phyloP scores from a whole-genome alignment of 2,888 invertebrate genomes.

The Eledona agricola region DNA sequence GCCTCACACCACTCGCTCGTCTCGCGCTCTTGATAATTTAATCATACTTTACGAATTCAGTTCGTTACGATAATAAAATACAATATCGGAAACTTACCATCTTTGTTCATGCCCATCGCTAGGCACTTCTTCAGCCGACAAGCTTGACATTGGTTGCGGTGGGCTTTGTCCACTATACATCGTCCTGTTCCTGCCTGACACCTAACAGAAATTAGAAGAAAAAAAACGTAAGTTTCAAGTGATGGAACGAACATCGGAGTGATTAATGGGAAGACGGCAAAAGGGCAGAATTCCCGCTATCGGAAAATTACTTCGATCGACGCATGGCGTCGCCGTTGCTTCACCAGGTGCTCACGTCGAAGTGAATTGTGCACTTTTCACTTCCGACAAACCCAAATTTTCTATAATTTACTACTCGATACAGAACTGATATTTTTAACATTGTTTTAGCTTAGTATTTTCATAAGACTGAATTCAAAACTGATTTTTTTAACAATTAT shows the following conservation, averaged over 20 bases:
- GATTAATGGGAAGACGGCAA: constrained; percentile 7
- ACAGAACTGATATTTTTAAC: no score
- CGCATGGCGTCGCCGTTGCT: constrained; percentile 2
- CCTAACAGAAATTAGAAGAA: constrained; percentile 66
- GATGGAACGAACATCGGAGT: background rate
- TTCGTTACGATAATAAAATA: constrained; percentile 17
- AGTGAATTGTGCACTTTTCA: no score
- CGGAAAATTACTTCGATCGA: constrained; percentile 19
- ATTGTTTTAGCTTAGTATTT: no score
- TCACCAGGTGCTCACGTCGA: no score
- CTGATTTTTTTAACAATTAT: no score
- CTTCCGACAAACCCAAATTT: no score
- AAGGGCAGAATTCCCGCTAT: constrained; percentile 16
- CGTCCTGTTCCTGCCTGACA: constrained; percentile 99
- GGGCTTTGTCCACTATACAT: constrained; percentile 98
- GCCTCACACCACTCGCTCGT: constrained; percentile 41
- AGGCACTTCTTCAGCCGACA: constrained; percentile 98
- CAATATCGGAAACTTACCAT: constrained; percentile 77
- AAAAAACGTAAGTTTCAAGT: constrained; percentile 11
- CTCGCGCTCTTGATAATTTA: constrained; percentile 46
- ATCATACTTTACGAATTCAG: constrained; percentile 47
- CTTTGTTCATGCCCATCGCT: constrained; percentile 99
- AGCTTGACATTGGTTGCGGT: constrained; percentile 98
- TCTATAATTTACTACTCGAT: no score
- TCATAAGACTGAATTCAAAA: no score